Conservation (phyloP, 2,797 vertebrate species). For the Acanthornis magna region DNA sequence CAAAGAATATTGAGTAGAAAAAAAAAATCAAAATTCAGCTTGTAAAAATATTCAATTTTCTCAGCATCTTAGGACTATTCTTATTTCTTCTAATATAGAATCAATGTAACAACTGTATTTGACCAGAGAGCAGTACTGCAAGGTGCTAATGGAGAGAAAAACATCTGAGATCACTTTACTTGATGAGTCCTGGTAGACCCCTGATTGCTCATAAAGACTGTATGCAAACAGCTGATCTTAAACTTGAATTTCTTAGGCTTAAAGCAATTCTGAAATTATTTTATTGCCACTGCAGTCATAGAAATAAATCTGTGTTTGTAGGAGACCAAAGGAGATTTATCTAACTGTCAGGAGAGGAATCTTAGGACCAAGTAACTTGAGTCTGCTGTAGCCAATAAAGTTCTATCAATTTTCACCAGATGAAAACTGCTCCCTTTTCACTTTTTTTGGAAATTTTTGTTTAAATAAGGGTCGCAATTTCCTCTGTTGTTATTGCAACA, state of each 20-base stretch:
- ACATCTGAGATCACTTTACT: not conserved
- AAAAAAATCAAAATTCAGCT: not conserved
- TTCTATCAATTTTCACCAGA: not conserved
- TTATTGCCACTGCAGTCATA: not conserved
- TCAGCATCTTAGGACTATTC: not conserved
- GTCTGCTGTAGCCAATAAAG: not conserved
- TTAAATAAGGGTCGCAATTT: slow-evolving; percentile 21
- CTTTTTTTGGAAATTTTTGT: not conserved
- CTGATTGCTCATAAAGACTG: not conserved
- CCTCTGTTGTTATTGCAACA: slow-evolving; percentile 41
- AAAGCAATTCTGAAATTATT: slow-evolving; percentile 18
- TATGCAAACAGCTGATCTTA: not conserved
- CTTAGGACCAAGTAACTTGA: not conserved
- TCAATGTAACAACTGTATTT: not conserved
- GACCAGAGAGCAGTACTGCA: not conserved
- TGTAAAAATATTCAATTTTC: not conserved
- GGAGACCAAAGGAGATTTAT: not conserved
- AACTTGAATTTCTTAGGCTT: not conserved
- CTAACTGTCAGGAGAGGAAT: not conserved
- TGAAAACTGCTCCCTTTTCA: not conserved
- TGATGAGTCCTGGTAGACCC: not conserved
- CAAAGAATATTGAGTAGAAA: not conserved
- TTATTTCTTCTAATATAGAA: not conserved
- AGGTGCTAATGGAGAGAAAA: slow-evolving; percentile 7
- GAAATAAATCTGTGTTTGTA: not conserved